Base-by-base conservation (phyloP, 2,888 invertebrate species). In the Protodeltote pygarga region DNA sequence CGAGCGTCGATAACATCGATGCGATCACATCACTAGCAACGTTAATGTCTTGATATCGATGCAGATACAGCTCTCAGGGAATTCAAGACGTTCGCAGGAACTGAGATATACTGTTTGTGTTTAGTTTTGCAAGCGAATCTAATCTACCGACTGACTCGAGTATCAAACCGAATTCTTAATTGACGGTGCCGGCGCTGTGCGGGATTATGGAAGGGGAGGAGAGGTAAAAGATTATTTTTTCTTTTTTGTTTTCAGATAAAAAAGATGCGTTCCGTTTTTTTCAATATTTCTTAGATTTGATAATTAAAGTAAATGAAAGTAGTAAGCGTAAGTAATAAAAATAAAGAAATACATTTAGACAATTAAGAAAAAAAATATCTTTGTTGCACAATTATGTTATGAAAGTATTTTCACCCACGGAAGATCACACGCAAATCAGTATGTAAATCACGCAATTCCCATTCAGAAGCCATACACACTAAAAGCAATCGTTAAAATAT, bases 1-100 rank as follows among this genome's bases (percentile, higher is more conserved):
- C 52, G 71, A 46, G 27, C 32, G 24, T 5, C 33, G 70, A 65
- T 65, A 61, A 6, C 31, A 47, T 60, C 52, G 50, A 44, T 40
- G 48, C 50, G 48, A 69, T 61, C 66, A 32, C 61, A 52, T 65
- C 55, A 40, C 42, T 35, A 38, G 49, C 23, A 25, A 10, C 49
- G 59, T 51, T 59, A 58, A 64, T 64, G 59, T 50, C 65, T 59
- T 64, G 60, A 59, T 59, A 50, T 42, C 37, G 35, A 21, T 20
- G 48, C 27, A 28, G 33, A 64, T 49, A 16, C 27, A 19, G 29
- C 28, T 8, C 20, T 9, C 29, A 20, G 8, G 25, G 23, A 11
- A 15, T 15, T 20, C 6, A 6, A 5, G 19, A n/a, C n/a, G 6
- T 48, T 11, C 14, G 28, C 25, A 19, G 11, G 9, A 19, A 59